Conservation (phyloP, 2,797 vertebrate genomes). For the Notolabrus celidotus region DNA sequence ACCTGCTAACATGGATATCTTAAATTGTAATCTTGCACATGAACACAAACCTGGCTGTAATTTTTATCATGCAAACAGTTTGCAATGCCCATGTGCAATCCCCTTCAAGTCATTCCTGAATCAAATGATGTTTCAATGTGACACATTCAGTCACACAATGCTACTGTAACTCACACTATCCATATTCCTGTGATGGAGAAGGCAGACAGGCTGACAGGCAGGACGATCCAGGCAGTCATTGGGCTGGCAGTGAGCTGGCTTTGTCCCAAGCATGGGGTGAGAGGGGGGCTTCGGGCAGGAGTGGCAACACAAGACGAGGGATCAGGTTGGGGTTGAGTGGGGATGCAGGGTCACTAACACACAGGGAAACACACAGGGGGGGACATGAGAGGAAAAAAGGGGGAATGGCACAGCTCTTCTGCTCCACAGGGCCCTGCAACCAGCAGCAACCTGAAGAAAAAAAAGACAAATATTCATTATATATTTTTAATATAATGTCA, state of each 20-base stretch:
- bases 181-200: slow-evolving; percentile 97
- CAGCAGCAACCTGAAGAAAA: slow-evolving; percentile 60
- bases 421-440: slow-evolving; percentile 74
- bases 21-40: not conserved
- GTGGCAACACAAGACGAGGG: slow-evolving; percentile 59
- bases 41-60: not conserved
- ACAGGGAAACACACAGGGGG: slow-evolving; percentile 75
- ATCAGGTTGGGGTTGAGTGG: slow-evolving; percentile 64
- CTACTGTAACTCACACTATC: slow-evolving; percentile 93
- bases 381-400: slow-evolving; percentile 81
- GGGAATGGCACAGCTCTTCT: slow-evolving; percentile 76
- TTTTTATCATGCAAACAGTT: not conserved
- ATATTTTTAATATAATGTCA: not conserved
- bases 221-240: slow-evolving; percentile 97
- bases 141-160: not conserved
- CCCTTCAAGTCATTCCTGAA: too few relatives aligned
- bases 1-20: not conserved
- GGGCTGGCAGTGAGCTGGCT: slow-evolving; percentile 87
- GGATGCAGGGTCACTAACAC: slow-evolving; percentile 77
- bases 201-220: slow-evolving; percentile 94
- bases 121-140: too few relatives aligned
- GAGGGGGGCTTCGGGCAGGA: slow-evolving; percentile 72
- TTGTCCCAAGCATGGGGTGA: slow-evolving; percentile 87
- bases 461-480: not conserved
- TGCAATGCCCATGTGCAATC: too few relatives aligned